Evolutionary conservation across 1,140 invertebrate species (phyloP).

Genomic region (Sarcophaga peregrina): DNA sequence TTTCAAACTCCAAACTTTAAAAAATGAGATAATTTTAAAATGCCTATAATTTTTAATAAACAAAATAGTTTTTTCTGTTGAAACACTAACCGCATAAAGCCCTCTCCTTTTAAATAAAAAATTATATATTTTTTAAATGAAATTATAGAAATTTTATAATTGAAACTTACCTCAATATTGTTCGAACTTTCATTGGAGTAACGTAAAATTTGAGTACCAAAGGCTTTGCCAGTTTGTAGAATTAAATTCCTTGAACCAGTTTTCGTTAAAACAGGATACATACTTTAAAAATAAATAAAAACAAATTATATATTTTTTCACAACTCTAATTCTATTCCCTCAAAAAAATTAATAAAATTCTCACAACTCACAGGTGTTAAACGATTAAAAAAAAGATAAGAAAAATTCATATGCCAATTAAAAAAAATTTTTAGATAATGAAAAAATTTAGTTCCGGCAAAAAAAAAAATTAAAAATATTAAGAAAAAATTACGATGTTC

Average conservation of each 20-base stretch:
- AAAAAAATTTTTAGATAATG: not conserved
- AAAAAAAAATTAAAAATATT: slow-evolving; percentile 27
- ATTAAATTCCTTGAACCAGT: not conserved
- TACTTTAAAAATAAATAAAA: slow-evolving; percentile 28
- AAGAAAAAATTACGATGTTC: not conserved
- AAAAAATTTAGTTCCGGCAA: slow-evolving; percentile 29
- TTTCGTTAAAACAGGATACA: slow-evolving; percentile 36
- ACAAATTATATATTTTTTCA: not conserved
- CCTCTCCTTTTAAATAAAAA: too few relatives aligned
- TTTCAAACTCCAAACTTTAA: not conserved
- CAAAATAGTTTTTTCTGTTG: too few relatives aligned
- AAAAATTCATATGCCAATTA: not conserved
- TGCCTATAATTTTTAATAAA: too few relatives aligned
- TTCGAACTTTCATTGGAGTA: slow-evolving; percentile 21
- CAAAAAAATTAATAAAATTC: not conserved
- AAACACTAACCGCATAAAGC: too few relatives aligned
- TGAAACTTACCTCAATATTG: slow-evolving; percentile 40
- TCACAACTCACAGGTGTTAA: slow-evolving; percentile 35
- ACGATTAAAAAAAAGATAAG: not conserved
- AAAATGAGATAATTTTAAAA: not conserved
- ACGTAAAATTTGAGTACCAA: slow-evolving; percentile 5
- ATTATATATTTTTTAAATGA: too few relatives aligned
- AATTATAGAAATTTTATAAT: not conserved
- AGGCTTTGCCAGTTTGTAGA: slow-evolving; percentile 6
- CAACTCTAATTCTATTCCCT: not conserved